Evolutionary conservation across 2,888 invertebrate species (phyloP), one percentile per base, ranked within the genome.

Genomic region (Clunio marinus): DNA sequence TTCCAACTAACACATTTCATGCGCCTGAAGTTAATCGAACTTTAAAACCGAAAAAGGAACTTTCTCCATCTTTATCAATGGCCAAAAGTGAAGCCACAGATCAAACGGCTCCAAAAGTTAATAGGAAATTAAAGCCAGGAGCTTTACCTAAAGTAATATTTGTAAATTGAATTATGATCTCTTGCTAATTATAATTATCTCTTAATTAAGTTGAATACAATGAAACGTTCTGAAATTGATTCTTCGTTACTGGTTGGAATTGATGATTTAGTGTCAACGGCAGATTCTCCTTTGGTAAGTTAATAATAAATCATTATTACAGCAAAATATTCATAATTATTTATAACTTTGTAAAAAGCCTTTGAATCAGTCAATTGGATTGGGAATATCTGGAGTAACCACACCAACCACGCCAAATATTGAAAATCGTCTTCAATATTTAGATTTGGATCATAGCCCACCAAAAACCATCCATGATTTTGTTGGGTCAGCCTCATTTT

Each of bases 21-120:
- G 75, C 76, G 70, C 92, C 93, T 13, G 85, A 84, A 35, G 91
- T 94, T 25, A 88, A 93, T 76, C 83, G 93, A 63, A 88, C 87
- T 51, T 80, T 93, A 41, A 93, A 93, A 77, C 93, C 93, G 2
- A 78, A 77, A 72, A 70, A 73, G 1, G 73, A 70, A 69, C 41
- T 72, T n/a, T n/a, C n/a, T n/a, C n/a, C n/a, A n/a, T n/a, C n/a
- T n/a, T n/a, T n/a, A n/a, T n/a, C n/a, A n/a, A 77, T 77, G 69
- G 77, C 76, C 45, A 75, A 2, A 35, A 22, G 20, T 8, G 5
- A 2, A 2, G 24, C 20, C 3, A 59, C 37, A 25, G 7, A 7
- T 2, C 46, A 66, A 25, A 13, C 69, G 55, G 84, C 84, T 7
- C 86, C 86, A 4, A 83, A 82, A n/a, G 80, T 85, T 58, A 84